Base-by-base conservation (phyloP, 1,140 invertebrate genomes). In the Chironomus striatipennis region DNA sequence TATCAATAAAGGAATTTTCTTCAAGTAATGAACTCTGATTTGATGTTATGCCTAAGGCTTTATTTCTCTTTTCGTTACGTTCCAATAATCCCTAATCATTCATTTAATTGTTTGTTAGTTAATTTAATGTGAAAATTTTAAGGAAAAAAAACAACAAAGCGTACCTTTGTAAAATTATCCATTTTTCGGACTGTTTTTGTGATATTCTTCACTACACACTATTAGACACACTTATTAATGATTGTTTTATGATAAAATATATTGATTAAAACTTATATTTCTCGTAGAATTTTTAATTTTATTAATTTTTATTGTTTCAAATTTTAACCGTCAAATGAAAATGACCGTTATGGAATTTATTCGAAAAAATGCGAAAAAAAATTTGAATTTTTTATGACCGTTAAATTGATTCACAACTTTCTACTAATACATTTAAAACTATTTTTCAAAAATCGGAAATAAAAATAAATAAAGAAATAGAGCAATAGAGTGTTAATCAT, bases 121-220 rank as follows among this genome's bases (percentile, higher is more conserved):
- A 67, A 6, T 67, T 18, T 12, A 67, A 18, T 6, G 8, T n/a
- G 17, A 70, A 6, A 70, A 7, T 57, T 10, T 6, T 20, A 21
- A 57, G 9, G 7, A 21, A 70, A 20, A 18, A 18, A 20, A 70
- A 18, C 65, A 18, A 21, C 9, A 70, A 70, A 12, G 6, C 17
- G 0, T 70, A 70, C 65, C 65, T 70, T 70, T 20, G 65, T 70
- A 12, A 70, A 70, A 70, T 70, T 70, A 70, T 70, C 65, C 65
- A 70, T 70, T 20, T 7, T 70, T 20, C 18, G 18, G 18, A 34
- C 1, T 20, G 47, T n/a, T n/a, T n/a, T 57, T 15, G 12, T 12
- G n/a, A n/a, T 57, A 4, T 0, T 1, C n/a, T 57, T 57, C 47
- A 57, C 47, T n/a, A 12, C 12, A 57, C 9, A 57, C 47, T 15